phyloP scores from a whole-genome alignment of 2,888 invertebrate species.

The Mythimna ferrago region DNA sequence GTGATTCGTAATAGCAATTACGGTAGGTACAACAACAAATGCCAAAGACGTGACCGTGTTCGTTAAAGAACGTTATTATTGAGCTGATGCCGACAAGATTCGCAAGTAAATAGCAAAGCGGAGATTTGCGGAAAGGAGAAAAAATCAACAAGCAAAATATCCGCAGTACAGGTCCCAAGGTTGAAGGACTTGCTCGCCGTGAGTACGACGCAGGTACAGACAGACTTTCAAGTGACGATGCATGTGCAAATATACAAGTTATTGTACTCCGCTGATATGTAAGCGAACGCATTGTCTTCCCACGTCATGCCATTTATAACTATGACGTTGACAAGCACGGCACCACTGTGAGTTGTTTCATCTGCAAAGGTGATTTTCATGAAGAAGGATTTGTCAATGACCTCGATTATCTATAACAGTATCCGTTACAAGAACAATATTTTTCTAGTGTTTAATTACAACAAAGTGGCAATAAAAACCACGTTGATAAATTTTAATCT shows the following conservation, averaged over 20 bases:
- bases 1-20: slow-evolving; percentile 48
- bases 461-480: slow-evolving; percentile 18
- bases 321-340: slow-evolving; percentile 25
- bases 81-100: slow-evolving; percentile 60
- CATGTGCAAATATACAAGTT: slow-evolving; percentile 70
- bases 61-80: slow-evolving; percentile 45
- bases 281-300: slow-evolving; percentile 66
- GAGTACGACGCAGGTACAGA: slow-evolving; percentile 77
- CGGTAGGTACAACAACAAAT: slow-evolving; percentile 58
- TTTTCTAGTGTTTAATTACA: slow-evolving; percentile 34
- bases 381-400: slow-evolving; percentile 33
- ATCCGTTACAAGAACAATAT: slow-evolving; percentile 30
- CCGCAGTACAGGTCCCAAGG: slow-evolving; percentile 84
- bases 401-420: slow-evolving; percentile 26
- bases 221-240: slow-evolving; percentile 84
- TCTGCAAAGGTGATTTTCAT: slow-evolving; percentile 23
- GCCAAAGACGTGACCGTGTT: slow-evolving; percentile 67
- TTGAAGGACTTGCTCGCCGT: slow-evolving; percentile 85
- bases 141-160: slow-evolving; percentile 84
- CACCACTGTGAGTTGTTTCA: slow-evolving; percentile 23
- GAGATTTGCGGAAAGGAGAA: slow-evolving; percentile 84
- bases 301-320: slow-evolving; percentile 48
- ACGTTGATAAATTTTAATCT: slow-evolving; percentile 33
- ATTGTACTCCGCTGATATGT: slow-evolving; percentile 63
- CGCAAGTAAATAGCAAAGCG: slow-evolving; percentile 69